Conservation (phyloP, 2,797 vertebrate species). For the Tolypeutes matacus region DNA sequence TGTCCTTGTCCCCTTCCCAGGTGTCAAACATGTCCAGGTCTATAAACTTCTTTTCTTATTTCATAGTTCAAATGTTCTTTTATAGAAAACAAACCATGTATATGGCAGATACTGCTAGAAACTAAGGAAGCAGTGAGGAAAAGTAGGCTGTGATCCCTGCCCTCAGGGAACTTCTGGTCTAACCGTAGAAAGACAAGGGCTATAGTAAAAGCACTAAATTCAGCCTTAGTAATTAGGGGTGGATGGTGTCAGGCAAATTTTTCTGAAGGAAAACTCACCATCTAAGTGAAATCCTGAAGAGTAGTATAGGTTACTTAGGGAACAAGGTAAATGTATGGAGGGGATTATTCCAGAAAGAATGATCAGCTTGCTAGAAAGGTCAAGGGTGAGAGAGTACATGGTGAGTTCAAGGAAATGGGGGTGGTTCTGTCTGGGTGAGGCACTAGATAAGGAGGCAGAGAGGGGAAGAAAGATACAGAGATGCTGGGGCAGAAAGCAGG, state of each 20-base stretch:
- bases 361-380: neutral
- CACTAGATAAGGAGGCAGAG: neutral
- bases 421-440: neutral
- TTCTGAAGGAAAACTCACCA: neutral
- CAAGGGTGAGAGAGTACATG: neutral
- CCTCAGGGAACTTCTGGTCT: neutral
- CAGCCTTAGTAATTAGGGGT: neutral
- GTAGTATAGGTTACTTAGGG: neutral
- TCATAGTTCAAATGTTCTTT: neutral
- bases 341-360: neutral
- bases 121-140: neutral
- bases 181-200: neutral
- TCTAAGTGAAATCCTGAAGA: neutral
- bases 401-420: neutral
- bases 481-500: neutral
- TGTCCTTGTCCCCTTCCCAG: neutral
- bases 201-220: neutral
- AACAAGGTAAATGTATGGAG: neutral
- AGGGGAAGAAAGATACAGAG: neutral
- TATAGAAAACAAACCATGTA: neutral
- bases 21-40: slow-evolving; percentile 1
- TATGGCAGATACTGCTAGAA: neutral
- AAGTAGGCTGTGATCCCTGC: neutral
- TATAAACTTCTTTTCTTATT: neutral
- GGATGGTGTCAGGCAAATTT: slow-evolving; percentile 3